Evolutionary conservation across 2,888 invertebrate genomes (phyloP).

Genomic region (Anorthoa munda): DNA sequence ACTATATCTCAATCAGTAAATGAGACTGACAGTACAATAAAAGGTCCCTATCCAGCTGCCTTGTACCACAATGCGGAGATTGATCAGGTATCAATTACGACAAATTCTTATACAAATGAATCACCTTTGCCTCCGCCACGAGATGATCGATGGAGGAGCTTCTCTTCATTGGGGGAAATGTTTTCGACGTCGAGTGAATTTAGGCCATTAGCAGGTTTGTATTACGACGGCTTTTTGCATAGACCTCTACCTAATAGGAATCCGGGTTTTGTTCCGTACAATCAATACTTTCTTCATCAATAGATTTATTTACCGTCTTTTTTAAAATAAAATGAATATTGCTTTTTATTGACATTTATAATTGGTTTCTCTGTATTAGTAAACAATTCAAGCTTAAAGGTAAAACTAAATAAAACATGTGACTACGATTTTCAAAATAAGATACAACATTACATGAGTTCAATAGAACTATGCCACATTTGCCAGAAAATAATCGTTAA

Average conservation of each 20-base stretch:
- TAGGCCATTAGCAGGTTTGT: conserved; percentile 85
- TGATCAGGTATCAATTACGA: conserved; percentile 83
- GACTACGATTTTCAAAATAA: too few relatives aligned
- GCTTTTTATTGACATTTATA: not conserved
- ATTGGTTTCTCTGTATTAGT: not conserved
- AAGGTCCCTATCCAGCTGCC: conserved; percentile 75
- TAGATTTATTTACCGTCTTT: not conserved
- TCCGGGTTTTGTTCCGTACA: conserved; percentile 76
- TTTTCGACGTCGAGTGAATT: conserved; percentile 75
- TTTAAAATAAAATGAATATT: not conserved
- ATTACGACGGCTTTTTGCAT: conserved; percentile 87
- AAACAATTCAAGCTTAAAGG: too few relatives aligned
- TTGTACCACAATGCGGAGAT: conserved; percentile 77
- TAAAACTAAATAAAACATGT: too few relatives aligned
- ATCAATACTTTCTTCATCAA: conserved; percentile 67
- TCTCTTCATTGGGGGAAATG: conserved; percentile 72
- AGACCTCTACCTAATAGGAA: conserved; percentile 76
- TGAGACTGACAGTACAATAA: conserved; percentile 63
- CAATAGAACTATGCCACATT: not conserved
- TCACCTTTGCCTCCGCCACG: conserved; percentile 72
- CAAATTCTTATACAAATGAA: conserved; percentile 79
- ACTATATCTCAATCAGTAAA: conserved; percentile 57
- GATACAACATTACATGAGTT: too few relatives aligned
- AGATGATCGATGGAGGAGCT: conserved; percentile 82
- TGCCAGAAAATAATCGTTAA: not conserved